Conservation (phyloP, 1,140 invertebrate species). For the Catajapyx aquilonaris region DNA sequence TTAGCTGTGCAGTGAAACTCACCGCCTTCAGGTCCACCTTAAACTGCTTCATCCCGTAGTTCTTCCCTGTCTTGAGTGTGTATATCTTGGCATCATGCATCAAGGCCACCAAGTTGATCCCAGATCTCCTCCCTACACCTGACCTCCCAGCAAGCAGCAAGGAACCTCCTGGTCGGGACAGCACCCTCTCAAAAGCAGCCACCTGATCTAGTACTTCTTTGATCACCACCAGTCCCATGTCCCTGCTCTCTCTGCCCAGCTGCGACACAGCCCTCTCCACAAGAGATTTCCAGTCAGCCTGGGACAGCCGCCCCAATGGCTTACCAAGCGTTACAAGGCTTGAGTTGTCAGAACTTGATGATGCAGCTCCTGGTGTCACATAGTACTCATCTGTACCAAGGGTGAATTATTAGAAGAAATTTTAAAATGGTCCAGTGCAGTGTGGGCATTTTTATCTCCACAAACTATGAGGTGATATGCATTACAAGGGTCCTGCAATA, state of each 20-base stretch:
- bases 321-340: conserved; percentile 25
- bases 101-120: conserved; percentile 44
- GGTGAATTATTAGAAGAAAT: no score
- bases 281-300: conserved; percentile 31
- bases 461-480: no score
- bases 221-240: conserved; percentile 34
- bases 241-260: conserved; percentile 38
- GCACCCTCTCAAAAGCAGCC: conserved; percentile 35
- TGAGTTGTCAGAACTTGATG: conserved; percentile 7
- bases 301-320: conserved; percentile 28
- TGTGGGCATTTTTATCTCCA: no score
- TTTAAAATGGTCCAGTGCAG: no score
- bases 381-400: conserved; percentile 20
- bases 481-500: no score
- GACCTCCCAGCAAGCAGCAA: conserved; percentile 49
- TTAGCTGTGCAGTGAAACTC: conserved; percentile 13
- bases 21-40: conserved; percentile 37
- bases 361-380: conserved; percentile 23
- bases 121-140: conserved; percentile 55
- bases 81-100: conserved; percentile 46
- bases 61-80: conserved; percentile 30
- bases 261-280: conserved; percentile 42
- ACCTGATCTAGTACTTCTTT: conserved; percentile 39
- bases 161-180: conserved; percentile 37
- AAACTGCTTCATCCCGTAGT: conserved; percentile 37